Evolutionary conservation across 2,113 vertebrate species (phyloP).

Genomic region (Antechinus flavipes): DNA sequence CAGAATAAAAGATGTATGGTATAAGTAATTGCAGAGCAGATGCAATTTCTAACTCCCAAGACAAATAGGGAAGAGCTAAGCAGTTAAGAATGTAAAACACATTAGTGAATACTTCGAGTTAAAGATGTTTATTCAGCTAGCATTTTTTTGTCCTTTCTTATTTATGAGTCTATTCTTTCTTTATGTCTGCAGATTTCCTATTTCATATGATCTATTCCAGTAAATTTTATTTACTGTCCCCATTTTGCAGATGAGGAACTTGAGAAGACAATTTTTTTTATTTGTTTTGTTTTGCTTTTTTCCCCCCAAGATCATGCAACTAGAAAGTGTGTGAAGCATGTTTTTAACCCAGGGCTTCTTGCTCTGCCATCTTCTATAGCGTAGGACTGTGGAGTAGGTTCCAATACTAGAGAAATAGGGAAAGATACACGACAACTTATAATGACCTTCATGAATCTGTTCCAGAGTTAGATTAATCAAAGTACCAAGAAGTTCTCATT

Average conservation of each 20-base stretch:
- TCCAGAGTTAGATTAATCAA: not conserved
- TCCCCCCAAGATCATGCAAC: not conserved
- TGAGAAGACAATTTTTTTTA: not conserved
- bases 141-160: constrained; percentile 19
- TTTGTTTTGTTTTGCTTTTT: no score
- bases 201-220: not conserved
- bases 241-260: not conserved
- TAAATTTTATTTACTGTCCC: not conserved
- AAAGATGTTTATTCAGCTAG: constrained; percentile 39
- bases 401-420: not conserved
- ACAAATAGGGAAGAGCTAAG: constrained; percentile 51
- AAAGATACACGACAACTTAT: not conserved
- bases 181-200: not conserved
- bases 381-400: not conserved
- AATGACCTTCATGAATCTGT: not conserved
- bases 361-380: not conserved
- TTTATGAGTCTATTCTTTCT: not conserved
- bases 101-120: constrained; percentile 45
- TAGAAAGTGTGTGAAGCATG: not conserved
- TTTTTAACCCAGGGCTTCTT: not conserved
- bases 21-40: constrained; percentile 73
- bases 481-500: not conserved
- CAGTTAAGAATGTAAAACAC: constrained; percentile 59
- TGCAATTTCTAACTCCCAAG: constrained; percentile 67
- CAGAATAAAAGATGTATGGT: constrained; percentile 74